These are phyloP conservation scores for Galeopterus variegatus DNA, from an alignment of 2,113 vertebrate species.

Conservation along the genomic window DNA sequence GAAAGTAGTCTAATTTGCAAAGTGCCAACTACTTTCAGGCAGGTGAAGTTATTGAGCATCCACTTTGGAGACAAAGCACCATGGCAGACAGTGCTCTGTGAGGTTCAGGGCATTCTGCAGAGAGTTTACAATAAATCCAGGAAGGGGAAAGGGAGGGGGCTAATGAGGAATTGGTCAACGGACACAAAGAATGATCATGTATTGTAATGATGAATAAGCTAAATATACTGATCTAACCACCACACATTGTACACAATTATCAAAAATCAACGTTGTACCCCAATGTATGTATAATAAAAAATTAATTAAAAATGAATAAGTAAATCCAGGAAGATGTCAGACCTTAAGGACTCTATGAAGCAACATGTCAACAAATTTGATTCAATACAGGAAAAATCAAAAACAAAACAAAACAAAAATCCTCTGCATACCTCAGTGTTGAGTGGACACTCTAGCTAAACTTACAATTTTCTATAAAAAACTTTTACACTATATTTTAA, in stretches of 20 bases:
- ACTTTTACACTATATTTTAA: constrained; percentile 69
- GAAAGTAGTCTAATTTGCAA: constrained; percentile 40
- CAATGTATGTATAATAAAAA: too few relatives aligned
- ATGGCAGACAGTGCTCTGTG: not conserved
- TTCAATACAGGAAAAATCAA: constrained; percentile 37
- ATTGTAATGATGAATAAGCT: too few relatives aligned
- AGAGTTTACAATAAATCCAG: constrained; percentile 57
- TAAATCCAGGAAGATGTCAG: constrained; percentile 51
- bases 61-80: constrained; percentile 45
- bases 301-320: not conserved
- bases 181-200: too few relatives aligned
- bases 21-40: constrained; percentile 55
- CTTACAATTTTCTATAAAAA: constrained; percentile 56
- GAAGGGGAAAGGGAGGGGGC: not conserved
- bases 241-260: too few relatives aligned
- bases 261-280: too few relatives aligned
- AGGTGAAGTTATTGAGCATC: constrained; percentile 25
- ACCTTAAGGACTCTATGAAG: constrained; percentile 52
- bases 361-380: constrained; percentile 70
- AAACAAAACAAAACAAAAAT: too few relatives aligned
- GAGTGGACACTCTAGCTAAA: constrained; percentile 54
- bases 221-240: too few relatives aligned
- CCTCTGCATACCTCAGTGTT: not conserved
- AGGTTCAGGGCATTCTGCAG: not conserved
- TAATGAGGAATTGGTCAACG: too few relatives aligned